phyloP scores from a whole-genome alignment of 2,797 vertebrate genomes.

The Masticophis lateralis region DNA sequence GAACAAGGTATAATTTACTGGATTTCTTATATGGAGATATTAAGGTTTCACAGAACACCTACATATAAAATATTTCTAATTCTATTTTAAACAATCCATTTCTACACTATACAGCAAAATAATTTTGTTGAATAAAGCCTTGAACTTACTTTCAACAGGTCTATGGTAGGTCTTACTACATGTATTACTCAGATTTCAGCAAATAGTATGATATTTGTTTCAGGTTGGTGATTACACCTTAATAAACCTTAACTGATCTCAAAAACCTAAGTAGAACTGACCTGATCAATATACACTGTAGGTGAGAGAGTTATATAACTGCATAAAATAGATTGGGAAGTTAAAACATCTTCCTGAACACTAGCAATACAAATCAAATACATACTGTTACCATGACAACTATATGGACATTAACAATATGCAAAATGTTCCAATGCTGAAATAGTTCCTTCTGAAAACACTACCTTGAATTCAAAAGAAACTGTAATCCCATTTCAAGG shows the following conservation, averaged over 20 bases:
- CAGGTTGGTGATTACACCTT: background rate
- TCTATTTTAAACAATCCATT: background rate
- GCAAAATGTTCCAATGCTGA: background rate
- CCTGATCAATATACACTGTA: background rate
- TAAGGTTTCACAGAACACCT: background rate
- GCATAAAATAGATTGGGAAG: background rate
- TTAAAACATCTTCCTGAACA: background rate
- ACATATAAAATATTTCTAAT: background rate
- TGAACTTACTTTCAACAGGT: background rate
- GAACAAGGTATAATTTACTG: slow-evolving; percentile 5
- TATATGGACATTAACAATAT: background rate
- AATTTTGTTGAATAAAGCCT: background rate
- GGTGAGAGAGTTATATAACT: background rate
- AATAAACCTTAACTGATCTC: background rate
- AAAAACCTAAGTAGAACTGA: background rate
- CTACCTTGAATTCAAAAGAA: background rate
- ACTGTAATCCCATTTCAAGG: background rate
- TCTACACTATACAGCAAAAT: background rate
- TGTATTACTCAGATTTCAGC: background rate
- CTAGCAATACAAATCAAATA: background rate
- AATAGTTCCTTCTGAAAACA: background rate
- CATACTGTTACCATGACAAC: background rate
- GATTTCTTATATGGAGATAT: slow-evolving; percentile 30
- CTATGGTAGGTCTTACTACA: background rate
- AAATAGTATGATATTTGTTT: background rate